phyloP scores from a whole-genome alignment of 2,888 invertebrate species.

The Ochropacha duplaris region DNA sequence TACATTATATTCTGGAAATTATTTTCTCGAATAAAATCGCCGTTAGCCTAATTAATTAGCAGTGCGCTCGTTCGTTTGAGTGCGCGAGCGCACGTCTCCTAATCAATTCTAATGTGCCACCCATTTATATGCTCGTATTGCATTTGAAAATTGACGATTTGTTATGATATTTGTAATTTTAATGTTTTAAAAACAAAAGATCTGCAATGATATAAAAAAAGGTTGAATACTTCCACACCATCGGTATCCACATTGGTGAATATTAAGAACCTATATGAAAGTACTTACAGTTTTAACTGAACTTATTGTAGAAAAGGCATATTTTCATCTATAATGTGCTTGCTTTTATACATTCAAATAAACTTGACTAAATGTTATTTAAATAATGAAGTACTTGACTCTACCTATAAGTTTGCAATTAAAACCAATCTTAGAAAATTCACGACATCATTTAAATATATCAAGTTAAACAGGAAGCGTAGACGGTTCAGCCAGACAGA shows the following conservation, averaged over 20 bases:
- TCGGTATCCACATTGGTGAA: no score
- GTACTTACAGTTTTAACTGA: no score
- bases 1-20: no score
- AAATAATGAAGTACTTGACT: no score
- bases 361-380: neutral
- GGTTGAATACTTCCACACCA: no score
- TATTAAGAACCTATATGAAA: no score
- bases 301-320: no score
- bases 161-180: neutral
- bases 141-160: conserved; percentile 3
- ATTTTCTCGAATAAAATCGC: no score
- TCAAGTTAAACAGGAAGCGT: conserved; percentile 4
- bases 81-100: conserved; percentile 45
- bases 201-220: no score
- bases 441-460: conserved; percentile 6
- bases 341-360: no score
- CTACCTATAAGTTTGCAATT: neutral
- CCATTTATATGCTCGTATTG: conserved; percentile 33
- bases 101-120: conserved; percentile 58
- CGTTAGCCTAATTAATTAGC: conserved; percentile 60
- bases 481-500: conserved; percentile 15
- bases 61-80: conserved; percentile 45
- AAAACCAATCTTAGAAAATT: neutral
- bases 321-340: no score
- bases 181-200: no score